These are phyloP conservation scores for Drosophila paracracens DNA, from an alignment of 2,888 invertebrate species.

Conservation along the genomic window DNA sequence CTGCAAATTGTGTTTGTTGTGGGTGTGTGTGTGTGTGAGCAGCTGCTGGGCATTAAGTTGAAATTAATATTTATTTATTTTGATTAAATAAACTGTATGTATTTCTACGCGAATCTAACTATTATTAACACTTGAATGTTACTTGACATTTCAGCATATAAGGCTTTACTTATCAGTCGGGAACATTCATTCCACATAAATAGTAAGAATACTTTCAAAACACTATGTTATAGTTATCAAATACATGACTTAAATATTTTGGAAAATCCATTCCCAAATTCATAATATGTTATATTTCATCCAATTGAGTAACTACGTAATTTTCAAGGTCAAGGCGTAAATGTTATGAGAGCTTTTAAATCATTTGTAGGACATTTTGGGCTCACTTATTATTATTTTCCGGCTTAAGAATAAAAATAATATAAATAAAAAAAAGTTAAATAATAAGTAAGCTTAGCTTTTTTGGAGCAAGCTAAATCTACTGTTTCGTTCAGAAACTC, in stretches of 20 bases:
- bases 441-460: not conserved
- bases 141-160: not conserved
- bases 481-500: not conserved
- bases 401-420: not conserved
- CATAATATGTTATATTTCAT: not conserved
- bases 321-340: not conserved
- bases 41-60: constrained; percentile 6
- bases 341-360: not conserved
- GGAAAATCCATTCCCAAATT: not conserved
- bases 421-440: not conserved
- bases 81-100: not conserved
- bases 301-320: not conserved
- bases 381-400: not conserved
- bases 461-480: not conserved
- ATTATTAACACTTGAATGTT: not conserved
- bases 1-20: constrained; percentile 5
- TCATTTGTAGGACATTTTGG: not conserved
- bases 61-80: constrained; percentile 4
- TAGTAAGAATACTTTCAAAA: not conserved
- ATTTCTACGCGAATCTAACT: not conserved
- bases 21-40: not conserved
- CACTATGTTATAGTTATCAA: not conserved
- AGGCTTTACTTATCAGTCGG: not conserved
- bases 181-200: not conserved
- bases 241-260: not conserved